Evolutionary conservation across 2,797 vertebrate species (phyloP), one percentile per base, ranked within the genome.

Genomic region (Aplochiton taeniatus): DNA sequence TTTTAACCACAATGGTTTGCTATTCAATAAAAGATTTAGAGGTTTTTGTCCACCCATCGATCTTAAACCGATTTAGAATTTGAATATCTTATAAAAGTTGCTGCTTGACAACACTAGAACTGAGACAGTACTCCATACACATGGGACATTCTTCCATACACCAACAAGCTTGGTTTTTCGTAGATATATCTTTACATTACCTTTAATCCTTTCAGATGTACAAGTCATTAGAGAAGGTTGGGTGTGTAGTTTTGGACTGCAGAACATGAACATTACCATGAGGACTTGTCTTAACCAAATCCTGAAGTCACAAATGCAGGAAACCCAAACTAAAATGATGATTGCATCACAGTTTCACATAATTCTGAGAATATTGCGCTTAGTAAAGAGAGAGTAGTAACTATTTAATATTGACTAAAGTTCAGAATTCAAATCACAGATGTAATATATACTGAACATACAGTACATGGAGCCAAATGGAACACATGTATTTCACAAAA

Each of bases 371-470:
- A 67, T 65, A 11, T 55, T 69, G 80, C 75, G 72, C 79, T 54
- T 65, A n/a, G 58, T 69, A 68, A 76, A 76, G 73, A 84, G 75
- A 85, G 68, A 47, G 75, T 78, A 79, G 80, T 85, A 81, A 85
- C 85, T 89, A 86, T 90, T 91, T 87, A 89, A 89, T 90, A 75
- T 88, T 88, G 80, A 90, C 73, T 73, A 86, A 75, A 87, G 80
- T 75, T 87, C 76, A 87, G 80, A 82, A 76, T 85, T 88, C 80
- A 89, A 88, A 89, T 88, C 88, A 88, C 85, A 87, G 88, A 89
- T 90, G 85, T 90, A 87, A 86, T 85, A 70, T 84, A 87, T 81
- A 87, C 85, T 86, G 69, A 80, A 88, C 86, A 87, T 58, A 69
- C 69, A 82, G 80, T 74, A 81, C 41, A 16, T 76, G 60, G 87